Conservation (phyloP, 2,113 vertebrate species). For the Cepphus grylle region DNA sequence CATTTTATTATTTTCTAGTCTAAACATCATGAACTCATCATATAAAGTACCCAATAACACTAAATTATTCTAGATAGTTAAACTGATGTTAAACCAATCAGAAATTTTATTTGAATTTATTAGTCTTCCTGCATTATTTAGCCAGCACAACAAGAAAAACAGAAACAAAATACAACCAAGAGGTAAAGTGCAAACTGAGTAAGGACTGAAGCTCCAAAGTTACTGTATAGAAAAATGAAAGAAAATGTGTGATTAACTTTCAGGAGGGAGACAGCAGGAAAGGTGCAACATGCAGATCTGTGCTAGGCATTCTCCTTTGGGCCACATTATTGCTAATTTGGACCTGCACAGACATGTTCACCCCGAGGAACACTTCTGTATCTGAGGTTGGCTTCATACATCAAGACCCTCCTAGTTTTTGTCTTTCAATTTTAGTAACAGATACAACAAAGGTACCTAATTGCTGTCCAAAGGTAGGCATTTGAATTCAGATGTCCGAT, state of each 20-base stretch:
- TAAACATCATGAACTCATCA: constrained; percentile 72
- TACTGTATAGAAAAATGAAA: neutral
- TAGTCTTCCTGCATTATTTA: constrained; percentile 65
- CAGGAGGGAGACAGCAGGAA: neutral
- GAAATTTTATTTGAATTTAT: constrained; percentile 72
- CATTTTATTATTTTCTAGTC: constrained; percentile 75
- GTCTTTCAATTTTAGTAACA: neutral
- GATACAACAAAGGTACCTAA: neutral
- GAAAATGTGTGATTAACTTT: neutral
- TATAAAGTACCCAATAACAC: constrained; percentile 66
- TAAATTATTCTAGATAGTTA: constrained; percentile 74
- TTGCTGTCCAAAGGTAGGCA: neutral
- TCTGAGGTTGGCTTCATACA: neutral
- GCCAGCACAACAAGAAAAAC: constrained; percentile 53
- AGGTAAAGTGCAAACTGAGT: neutral
- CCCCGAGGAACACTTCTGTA: neutral
- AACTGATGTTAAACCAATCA: constrained; percentile 71
- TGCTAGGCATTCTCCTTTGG: neutral
- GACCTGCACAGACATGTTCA: neutral
- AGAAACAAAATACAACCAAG: constrained; percentile 57
- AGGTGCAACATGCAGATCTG: neutral
- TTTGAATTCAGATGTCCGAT: neutral
- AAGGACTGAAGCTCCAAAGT: neutral
- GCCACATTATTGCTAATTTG: neutral
- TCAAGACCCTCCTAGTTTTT: neutral